A percentile compares a stretch with the other conserved stretches of the same genome.
phyloP scores from a whole-genome alignment of 2,888 invertebrate genomes.

The Melanophora roralis region DNA sequence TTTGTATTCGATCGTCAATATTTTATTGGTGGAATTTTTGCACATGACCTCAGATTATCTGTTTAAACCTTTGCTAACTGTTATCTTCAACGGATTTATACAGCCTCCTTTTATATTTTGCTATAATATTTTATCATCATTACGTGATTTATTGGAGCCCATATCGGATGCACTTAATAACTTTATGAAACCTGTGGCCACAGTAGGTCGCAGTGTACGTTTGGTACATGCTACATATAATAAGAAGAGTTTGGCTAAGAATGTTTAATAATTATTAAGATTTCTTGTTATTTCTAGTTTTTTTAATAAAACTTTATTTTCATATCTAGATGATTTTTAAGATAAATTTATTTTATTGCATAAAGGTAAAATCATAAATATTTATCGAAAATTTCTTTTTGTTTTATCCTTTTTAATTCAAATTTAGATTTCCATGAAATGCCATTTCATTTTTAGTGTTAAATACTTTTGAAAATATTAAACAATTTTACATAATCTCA shows the following conservation, averaged over 20 bases:
- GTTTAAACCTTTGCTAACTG: conserved; percentile 82
- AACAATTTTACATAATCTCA: conserved; percentile 57
- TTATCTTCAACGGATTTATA: conserved; percentile 81
- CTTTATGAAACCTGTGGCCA: conserved; percentile 74
- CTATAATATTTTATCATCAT: conserved; percentile 81
- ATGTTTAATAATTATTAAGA: conserved; percentile 41
- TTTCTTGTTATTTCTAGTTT: too few species aligned
- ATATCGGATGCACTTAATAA: conserved; percentile 79
- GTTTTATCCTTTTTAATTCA: background rate
- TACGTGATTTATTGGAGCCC: conserved; percentile 81
- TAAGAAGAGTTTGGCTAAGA: conserved; percentile 63
- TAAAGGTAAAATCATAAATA: too few species aligned
- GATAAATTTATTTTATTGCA: too few species aligned
- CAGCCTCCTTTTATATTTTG: conserved; percentile 83
- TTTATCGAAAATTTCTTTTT: background rate
- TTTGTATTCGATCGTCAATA: conserved; percentile 80
- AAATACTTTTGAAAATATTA: conserved; percentile 23
- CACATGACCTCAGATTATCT: conserved; percentile 83
- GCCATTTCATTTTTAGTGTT: conserved; percentile 14
- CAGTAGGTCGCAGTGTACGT: conserved; percentile 69
- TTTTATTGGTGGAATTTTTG: conserved; percentile 80
- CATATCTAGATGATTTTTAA: background rate
- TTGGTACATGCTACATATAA: conserved; percentile 70
- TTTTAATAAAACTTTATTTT: background rate
- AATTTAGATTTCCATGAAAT: background rate